phyloP scores from a whole-genome alignment of 2,797 vertebrate genomes.

The Echeneis naucrates region DNA sequence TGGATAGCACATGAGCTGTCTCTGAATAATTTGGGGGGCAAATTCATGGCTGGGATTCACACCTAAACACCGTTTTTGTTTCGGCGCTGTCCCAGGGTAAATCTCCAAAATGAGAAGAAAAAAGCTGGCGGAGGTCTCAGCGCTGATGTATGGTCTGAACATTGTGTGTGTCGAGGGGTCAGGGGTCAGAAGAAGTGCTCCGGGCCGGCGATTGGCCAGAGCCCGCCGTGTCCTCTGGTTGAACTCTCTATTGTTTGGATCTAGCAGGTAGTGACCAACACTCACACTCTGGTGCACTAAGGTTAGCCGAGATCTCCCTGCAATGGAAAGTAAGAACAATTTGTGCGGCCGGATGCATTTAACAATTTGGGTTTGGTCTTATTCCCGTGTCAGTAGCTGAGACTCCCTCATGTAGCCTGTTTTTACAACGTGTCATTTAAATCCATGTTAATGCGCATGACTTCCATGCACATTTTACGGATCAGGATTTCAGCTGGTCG shows the following conservation, averaged over 20 bases:
- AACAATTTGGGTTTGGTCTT: slow-evolving; percentile 43
- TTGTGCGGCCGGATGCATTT: slow-evolving; percentile 52
- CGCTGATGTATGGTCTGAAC: slow-evolving; percentile 83
- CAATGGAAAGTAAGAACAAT: slow-evolving; percentile 63
- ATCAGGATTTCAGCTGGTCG: slow-evolving; percentile 31
- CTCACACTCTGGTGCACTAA: slow-evolving; percentile 74
- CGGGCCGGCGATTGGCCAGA: slow-evolving; percentile 93
- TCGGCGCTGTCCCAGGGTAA: slow-evolving; percentile 65
- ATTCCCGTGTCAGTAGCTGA: slow-evolving; percentile 34
- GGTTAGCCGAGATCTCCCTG: slow-evolving; percentile 49
- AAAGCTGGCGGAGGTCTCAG: slow-evolving; percentile 67
- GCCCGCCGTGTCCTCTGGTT: slow-evolving; percentile 91
- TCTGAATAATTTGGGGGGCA: slow-evolving; percentile 59
- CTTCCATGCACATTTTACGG: slow-evolving; percentile 40
- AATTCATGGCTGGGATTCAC: slow-evolving; percentile 67
- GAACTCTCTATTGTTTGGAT: slow-evolving; percentile 90
- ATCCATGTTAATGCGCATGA: slow-evolving; percentile 50
- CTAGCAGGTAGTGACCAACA: slow-evolving; percentile 84
- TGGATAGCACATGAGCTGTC: slow-evolving; percentile 59
- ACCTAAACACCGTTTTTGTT: slow-evolving; percentile 75
- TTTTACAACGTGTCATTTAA: slow-evolving; percentile 26
- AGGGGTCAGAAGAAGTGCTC: slow-evolving; percentile 84
- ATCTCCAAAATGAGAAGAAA: slow-evolving; percentile 61
- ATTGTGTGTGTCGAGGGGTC: slow-evolving; percentile 85
- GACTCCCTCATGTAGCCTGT: slow-evolving; percentile 17